Evolutionary conservation across 2,888 invertebrate genomes (phyloP), one percentile per base, ranked within the genome.

Genomic region (Gryllus longicercus): DNA sequence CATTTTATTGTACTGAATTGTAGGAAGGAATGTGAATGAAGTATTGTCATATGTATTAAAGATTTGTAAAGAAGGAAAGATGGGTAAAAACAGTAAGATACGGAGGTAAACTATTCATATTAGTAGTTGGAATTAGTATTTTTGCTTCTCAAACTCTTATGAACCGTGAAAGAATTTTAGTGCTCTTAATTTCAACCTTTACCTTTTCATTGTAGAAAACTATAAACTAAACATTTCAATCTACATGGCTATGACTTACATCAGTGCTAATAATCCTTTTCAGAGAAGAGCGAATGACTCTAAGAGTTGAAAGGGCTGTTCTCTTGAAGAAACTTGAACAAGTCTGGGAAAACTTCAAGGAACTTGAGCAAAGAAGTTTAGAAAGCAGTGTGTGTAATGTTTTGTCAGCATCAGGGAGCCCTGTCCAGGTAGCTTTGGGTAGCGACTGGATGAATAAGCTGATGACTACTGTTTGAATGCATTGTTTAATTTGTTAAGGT

Each of bases 261-360:
- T 38, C 8, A 5, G 38, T 38, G 38, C 38, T 38, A 38, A 38
- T 38, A 83, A 81, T 83, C 82, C 79, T 81, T 90, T 90, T 87
- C 90, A 92, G 92, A 91, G 87, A 87, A 87, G 91, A 91, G 85
- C 90, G 88, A 87, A 87, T 88, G 85, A 89, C 89, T 86, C 89
- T 91, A 88, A 89, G 89, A 87, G 89, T 88, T 87, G 90, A 91
- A 86, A 92, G 91, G 86, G 87, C 88, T 84, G 90, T 91, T 84
- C 88, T 92, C 85, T 90, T 91, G 89, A 88, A 89, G 86, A 90
- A 91, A 86, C 89, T 91, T 84, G 89, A 90, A 85, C 89, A 88
- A 84, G 86, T 92, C 82, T 91, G 91, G 91, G 89, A 88, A 85
- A 90, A 90, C 86, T 90, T 91, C 88, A 91, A 91, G 86, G 90